phyloP scores from a whole-genome alignment of 2,113 vertebrate species.

The Alligator mississippiensis region DNA sequence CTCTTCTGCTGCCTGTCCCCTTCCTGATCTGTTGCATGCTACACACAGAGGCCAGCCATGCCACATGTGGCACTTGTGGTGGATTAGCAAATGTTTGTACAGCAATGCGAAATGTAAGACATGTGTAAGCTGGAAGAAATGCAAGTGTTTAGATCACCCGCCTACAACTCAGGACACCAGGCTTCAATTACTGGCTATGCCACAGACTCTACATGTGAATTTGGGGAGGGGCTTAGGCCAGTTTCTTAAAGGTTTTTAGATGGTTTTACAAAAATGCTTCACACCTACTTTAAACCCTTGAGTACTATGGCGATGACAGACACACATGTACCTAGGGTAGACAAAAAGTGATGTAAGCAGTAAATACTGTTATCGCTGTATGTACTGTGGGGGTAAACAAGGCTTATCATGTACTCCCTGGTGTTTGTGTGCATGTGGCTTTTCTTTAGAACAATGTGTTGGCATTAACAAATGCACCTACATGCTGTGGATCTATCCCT shows the following conservation, averaged over 20 bases:
- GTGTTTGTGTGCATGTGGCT: not conserved
- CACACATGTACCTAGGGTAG: not conserved
- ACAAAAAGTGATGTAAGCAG: not conserved
- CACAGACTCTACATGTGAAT: not conserved
- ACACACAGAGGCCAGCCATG: too few relatives aligned
- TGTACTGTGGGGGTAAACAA: rapidly evolving
- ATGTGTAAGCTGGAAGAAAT: too few relatives aligned
- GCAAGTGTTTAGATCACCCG: too few relatives aligned
- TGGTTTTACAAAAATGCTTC: too few relatives aligned
- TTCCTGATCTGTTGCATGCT: too few relatives aligned
- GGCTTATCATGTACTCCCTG: not conserved
- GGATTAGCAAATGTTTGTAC: too few relatives aligned
- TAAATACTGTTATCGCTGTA: not conserved
- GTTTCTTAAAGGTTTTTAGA: not conserved
- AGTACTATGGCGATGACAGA: rapidly evolving
- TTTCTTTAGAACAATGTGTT: not conserved
- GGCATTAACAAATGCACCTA: not conserved
- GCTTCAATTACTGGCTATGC: not conserved
- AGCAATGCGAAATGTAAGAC: too few relatives aligned
- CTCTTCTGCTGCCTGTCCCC: too few relatives aligned
- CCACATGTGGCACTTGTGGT: too few relatives aligned
- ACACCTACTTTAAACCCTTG: too few relatives aligned
- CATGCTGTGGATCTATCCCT: rapidly evolving
- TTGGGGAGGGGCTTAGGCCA: not conserved
- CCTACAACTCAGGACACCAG: not conserved